Base-by-base conservation (phyloP, 2,888 invertebrate species). In the Hemithea aestivaria region DNA sequence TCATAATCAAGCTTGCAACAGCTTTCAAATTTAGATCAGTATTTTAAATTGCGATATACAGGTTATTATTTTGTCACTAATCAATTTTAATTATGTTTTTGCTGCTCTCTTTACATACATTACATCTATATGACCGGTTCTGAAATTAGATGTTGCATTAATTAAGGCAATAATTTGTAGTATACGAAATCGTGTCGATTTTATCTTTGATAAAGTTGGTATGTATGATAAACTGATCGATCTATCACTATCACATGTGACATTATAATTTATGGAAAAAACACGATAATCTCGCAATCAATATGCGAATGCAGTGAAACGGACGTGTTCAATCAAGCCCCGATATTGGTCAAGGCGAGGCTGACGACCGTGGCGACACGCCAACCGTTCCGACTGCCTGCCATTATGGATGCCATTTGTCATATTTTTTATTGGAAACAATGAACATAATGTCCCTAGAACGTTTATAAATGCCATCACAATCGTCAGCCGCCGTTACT, bases 301-400 rank as follows among this genome's bases (percentile, higher is more conserved):
- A 65, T 68, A 74, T 73, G 67, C 68, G 65, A 56, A 57, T 57
- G 60, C 53, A 60, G 60, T 53, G 53, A 61, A 57, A 59, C 65
- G 62, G 70, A 70, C 70, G 72, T 71, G 70, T 72, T 67, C 56
- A 58, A 61, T 64, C 64, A 59, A 59, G 68, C 57, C 63, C 65
- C 64, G 66, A 84, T 74, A 63, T 81, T 82, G 84, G 84, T 84
- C 84, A 84, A 84, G 84, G 84, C 74, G 64, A 80, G 72, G 72
- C 72, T 68, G 66, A 59, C 71, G 80, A 74, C 76, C 80, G 74
- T 82, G 83, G 80, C 74, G 69, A 64, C 71, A 73, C 66, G 82
- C 81, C 81, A 83, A 73, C 32, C 20, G 27, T 26, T 10, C 35
- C 25, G 28, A 33, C 61, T 64, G 64, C 57, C 37, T 43, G 45